phyloP scores from a whole-genome alignment of 2,797 vertebrate genomes.

The Pseudomugil tenellus region DNA sequence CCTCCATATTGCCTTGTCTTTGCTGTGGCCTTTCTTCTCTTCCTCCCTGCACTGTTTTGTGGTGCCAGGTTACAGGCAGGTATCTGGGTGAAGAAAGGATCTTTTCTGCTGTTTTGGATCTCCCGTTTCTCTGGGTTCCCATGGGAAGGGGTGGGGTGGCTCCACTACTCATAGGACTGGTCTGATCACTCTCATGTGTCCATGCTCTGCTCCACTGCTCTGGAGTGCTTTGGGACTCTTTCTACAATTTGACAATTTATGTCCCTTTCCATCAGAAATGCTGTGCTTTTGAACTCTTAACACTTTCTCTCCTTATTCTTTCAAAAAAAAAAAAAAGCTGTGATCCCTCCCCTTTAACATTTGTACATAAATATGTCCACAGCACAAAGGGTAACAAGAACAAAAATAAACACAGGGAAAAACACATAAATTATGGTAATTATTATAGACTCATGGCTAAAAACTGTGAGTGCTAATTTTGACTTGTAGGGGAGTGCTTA shows the following conservation, averaged over 20 bases:
- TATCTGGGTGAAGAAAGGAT: constrained; percentile 85
- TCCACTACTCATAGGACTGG: constrained; percentile 74
- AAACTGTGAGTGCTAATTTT: constrained; percentile 10
- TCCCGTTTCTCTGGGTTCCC: constrained; percentile 80
- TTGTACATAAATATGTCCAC: constrained; percentile 30
- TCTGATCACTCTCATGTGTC: constrained; percentile 76
- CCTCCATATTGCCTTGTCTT: constrained; percentile 53
- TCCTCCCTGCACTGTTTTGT: constrained; percentile 49
- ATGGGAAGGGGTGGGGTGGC: constrained; percentile 76
- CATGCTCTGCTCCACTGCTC: constrained; percentile 53
- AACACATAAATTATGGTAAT: constrained; percentile 22
- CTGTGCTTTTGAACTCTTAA: constrained; percentile 35
- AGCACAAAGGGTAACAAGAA: constrained; percentile 16
- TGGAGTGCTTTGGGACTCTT: constrained; percentile 48
- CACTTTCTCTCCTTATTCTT: constrained; percentile 1
- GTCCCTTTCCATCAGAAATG: constrained; percentile 49
- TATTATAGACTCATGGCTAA: not conserved
- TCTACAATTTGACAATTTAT: constrained; percentile 66
- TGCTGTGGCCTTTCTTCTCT: constrained; percentile 72
- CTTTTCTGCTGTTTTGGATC: constrained; percentile 82
- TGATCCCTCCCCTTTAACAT: constrained; percentile 29
- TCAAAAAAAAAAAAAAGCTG: constrained; percentile 17
- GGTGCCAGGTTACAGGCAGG: constrained; percentile 83
- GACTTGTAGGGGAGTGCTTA: not conserved
- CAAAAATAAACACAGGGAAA: constrained; percentile 24